A percentile compares a stretch with the other conserved stretches of the same genome.
These are phyloP conservation scores for Cranoglanis bouderius DNA, from an alignment of 2,113 vertebrate genomes.

Conservation along the genomic window DNA sequence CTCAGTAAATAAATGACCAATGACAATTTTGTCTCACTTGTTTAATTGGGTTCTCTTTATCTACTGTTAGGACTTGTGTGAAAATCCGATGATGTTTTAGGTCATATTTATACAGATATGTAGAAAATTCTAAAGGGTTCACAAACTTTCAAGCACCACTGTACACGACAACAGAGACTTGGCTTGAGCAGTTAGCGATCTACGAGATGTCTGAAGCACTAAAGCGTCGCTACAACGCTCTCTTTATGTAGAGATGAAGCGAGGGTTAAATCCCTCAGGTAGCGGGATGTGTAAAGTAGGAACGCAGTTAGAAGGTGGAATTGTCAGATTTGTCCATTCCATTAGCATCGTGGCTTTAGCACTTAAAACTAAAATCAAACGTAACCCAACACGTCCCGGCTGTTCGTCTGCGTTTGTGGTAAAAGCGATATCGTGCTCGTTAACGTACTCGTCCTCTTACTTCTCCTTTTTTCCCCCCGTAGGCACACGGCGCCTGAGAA, in stretches of 20 bases:
- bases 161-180: neutral
- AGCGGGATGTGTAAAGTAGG: neutral
- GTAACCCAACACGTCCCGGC: neutral
- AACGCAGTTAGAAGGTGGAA: neutral
- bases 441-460: neutral
- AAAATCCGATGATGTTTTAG: too few relatives aligned
- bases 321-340: neutral
- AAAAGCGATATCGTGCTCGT: neutral
- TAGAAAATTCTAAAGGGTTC: too few relatives aligned
- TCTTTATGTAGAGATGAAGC: neutral
- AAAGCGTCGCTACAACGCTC: neutral
- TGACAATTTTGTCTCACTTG: too few relatives aligned
- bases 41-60: too few relatives aligned
- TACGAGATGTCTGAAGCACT: neutral
- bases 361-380: neutral
- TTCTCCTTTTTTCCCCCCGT: neutral
- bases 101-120: too few relatives aligned
- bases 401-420: neutral
- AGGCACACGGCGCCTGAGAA: slow-evolving; percentile 91
- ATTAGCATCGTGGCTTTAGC: neutral
- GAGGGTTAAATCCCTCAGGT: neutral
- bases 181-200: neutral
- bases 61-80: too few relatives aligned
- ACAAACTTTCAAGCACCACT: too few relatives aligned
- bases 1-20: too few relatives aligned